Percentiles rank a stretch among this genome's conserved stretches.
Conservation (phyloP, 2,797 vertebrate species). For the Decapterus maruadsi region DNA sequence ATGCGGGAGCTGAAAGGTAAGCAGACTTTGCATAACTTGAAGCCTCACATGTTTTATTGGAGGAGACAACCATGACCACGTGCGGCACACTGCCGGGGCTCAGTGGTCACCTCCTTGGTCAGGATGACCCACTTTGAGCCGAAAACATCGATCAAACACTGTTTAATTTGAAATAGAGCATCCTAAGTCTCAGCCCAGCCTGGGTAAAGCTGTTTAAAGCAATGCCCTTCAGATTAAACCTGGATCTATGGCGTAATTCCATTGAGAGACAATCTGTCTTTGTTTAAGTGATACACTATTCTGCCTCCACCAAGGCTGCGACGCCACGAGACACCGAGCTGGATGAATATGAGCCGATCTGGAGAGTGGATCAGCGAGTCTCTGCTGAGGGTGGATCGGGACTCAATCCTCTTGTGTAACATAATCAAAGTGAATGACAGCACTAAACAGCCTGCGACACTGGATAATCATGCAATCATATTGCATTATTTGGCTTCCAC, state of each 20-base stretch:
- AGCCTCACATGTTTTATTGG: slow-evolving; percentile 53
- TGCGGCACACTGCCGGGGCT: slow-evolving; percentile 16
- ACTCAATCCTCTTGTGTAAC: slow-evolving; percentile 65
- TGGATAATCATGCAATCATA: slow-evolving; percentile 84
- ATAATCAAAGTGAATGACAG: slow-evolving; percentile 77
- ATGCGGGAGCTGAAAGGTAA: slow-evolving; percentile 48
- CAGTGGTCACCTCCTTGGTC: slow-evolving; percentile 32
- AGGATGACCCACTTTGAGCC: slow-evolving; percentile 60
- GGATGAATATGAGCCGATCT: slow-evolving; percentile 38
- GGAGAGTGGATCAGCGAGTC: slow-evolving; percentile 61
- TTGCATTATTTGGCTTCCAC: slow-evolving; percentile 81
- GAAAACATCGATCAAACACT: slow-evolving; percentile 46
- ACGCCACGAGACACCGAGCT: background rate
- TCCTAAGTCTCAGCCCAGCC: slow-evolving; percentile 17
- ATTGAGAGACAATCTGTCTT: slow-evolving; percentile 22
- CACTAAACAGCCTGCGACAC: slow-evolving; percentile 59
- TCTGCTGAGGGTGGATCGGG: slow-evolving; percentile 67
- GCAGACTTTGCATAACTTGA: slow-evolving; percentile 63
- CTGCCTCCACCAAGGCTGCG: background rate
- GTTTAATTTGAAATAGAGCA: slow-evolving; percentile 52
- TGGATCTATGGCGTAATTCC: slow-evolving; percentile 22
- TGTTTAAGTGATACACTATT: slow-evolving; percentile 25
- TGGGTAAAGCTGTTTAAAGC: slow-evolving; percentile 44
- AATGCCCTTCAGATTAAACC: slow-evolving; percentile 50
- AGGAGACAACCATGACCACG: slow-evolving; percentile 71